A percentile compares a stretch with the other conserved stretches of the same genome.
Conservation (phyloP, 2,797 vertebrate genomes). For the Haliaeetus vocifer region DNA sequence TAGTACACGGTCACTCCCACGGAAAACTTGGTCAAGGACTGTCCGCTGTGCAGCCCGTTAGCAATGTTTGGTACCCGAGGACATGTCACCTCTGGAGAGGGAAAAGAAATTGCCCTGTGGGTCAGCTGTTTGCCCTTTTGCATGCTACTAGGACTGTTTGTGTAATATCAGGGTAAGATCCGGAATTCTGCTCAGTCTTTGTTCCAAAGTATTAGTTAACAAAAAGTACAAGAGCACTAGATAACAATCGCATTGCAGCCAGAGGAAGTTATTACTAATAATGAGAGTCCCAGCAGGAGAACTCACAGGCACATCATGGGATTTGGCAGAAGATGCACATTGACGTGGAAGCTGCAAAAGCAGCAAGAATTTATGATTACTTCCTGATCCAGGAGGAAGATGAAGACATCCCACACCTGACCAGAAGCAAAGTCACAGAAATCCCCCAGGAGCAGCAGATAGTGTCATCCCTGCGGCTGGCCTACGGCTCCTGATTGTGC, state of each 20-base stretch:
- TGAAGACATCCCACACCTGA: neutral
- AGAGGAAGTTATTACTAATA: neutral
- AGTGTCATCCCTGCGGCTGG: accelerated
- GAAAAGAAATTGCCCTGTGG: neutral
- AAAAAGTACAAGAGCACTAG: neutral
- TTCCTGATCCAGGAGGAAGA: neutral
- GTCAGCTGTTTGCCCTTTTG: neutral
- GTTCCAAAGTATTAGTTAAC: neutral
- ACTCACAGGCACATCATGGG: accelerated
- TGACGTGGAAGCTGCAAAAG: accelerated
- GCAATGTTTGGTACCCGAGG: too few relatives aligned
- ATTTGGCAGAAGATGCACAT: neutral
- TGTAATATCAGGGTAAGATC: accelerated
- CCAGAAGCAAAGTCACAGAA: neutral
- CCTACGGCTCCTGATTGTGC: accelerated
- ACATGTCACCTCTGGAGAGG: too few relatives aligned
- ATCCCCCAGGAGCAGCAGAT: neutral
- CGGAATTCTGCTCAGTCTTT: too few relatives aligned
- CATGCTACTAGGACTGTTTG: neutral
- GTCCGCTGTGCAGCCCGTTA: too few relatives aligned
- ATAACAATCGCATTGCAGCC: accelerated
- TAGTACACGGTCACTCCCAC: too few relatives aligned
- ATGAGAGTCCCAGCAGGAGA: neutral
- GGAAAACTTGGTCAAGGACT: too few relatives aligned
- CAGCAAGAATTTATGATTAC: neutral